Percentiles rank a stretch among this genome's conserved stretches.
Conservation (phyloP, 1,140 invertebrate species). For the Sitobion miscanthi region DNA sequence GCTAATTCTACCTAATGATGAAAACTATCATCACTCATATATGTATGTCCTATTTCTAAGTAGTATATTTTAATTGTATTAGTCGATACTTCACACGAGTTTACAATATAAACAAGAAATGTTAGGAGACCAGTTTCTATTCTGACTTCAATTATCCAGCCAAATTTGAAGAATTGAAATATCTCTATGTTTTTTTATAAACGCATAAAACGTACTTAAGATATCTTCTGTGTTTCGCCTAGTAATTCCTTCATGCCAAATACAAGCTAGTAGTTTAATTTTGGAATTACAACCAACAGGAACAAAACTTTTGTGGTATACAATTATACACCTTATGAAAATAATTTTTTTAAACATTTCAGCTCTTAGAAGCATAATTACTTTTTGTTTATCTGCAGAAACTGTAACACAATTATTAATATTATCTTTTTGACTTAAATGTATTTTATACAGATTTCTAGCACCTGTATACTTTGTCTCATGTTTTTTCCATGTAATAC, state of each 20-base stretch:
- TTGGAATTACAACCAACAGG: background rate
- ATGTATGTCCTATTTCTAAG: background rate
- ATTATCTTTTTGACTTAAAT: background rate
- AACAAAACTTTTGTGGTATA: conserved; percentile 5
- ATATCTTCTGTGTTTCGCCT: conserved; percentile 29
- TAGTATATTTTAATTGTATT: conserved; percentile 10
- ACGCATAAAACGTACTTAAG: background rate
- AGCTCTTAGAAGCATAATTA: conserved; percentile 58
- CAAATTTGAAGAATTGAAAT: background rate
- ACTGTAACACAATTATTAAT: background rate
- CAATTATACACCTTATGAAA: conserved; percentile 46
- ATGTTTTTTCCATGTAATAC: conserved; percentile 10
- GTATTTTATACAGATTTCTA: conserved; percentile 13
- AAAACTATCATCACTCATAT: conserved; percentile 25
- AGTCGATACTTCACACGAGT: background rate
- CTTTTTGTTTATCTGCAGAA: conserved; percentile 58
- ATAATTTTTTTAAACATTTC: conserved; percentile 58
- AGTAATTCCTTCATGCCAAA: background rate
- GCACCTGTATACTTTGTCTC: background rate
- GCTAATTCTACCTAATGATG: background rate
- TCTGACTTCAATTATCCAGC: conserved; percentile 23
- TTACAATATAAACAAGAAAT: conserved; percentile 8
- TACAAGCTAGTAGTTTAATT: background rate
- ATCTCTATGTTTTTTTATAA: conserved; percentile 25
- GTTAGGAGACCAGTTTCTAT: conserved; percentile 24